Base-by-base conservation (phyloP, 37 sponge, comb jelly and placozoan species). In the Hexactinellida sp. region DNA sequence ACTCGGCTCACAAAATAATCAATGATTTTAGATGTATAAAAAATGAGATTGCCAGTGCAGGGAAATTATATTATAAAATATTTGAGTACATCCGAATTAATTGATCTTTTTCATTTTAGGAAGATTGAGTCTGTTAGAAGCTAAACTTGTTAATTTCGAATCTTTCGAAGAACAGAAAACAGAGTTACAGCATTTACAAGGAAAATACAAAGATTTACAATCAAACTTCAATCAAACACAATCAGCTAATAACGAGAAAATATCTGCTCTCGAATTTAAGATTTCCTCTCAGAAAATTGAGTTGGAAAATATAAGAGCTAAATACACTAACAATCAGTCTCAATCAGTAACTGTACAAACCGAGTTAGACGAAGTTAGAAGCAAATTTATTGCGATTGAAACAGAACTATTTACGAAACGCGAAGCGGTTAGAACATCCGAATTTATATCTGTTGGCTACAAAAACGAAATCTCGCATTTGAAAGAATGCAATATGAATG, bases 251-350 rank as follows among this genome's bases (percentile, higher is more conserved):
- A 63, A 10, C 21, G 76, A 63, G 34, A 7, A 63, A 63, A 63
- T 25, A 3, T 32, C 76, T 25, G 76, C 76, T 32, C 34, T 63
- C 5, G 76, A 63, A 32, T 63, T 63, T 28, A 7, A 63, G 13
- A 10, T 63, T 63, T 63, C 76, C 5, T 63, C 76, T 63, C 76
- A 63, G 34, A 63, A n/a, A 28, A 63, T 63, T n/a, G 76, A 63
- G 34, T 63, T 63, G 30, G 76, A 63, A 10, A 28, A 63, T 63
- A 63, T 63, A 7, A 63, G 13, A 63, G 30, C 76, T 10, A 63
- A 63, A n/a, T 63, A 25, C 3, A 7, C 34, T 63, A 63, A n/a
- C 34, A 32, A 3, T n/a, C 76, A 63, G 13, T 63, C 76, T 10
- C 76, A 63, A 7, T 3, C 34, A 7, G 25, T 28, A 21, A 63